Evolutionary conservation across 2,797 vertebrate genomes (phyloP), one percentile per base, ranked within the genome.

Genomic region (Crypturellus tataupa): DNA sequence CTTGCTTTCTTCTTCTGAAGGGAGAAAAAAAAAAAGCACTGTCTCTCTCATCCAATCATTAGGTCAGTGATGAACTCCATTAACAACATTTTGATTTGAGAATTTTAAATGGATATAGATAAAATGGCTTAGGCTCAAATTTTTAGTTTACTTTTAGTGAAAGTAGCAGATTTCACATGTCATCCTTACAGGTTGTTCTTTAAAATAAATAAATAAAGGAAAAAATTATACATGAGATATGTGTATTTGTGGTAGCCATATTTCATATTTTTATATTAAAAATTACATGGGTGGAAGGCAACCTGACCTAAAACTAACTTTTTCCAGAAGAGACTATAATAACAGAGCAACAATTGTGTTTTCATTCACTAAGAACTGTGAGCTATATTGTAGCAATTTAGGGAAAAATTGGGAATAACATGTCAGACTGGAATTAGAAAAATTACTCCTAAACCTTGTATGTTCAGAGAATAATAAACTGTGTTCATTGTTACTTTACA

Each of bases 221-320:
- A 49, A 49, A 29, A 4, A 2, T 0, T 37, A 20, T 1, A 0
- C 63, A 58, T 46, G 76, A n/a, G n/a, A n/a, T n/a, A n/a, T n/a
- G n/a, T n/a, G n/a, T n/a, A n/a, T 67, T 67, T 85, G n/a, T 80
- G 17, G 9, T 31, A 72, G 29, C 31, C 20, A 27, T 6, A 27
- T 85, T 85, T 46, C 84, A 37, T 80, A 78, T 93, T 46, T 82
- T 87, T 25, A 64, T 4, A 21, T 6, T 18, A 78, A 81, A 55
- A 85, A 71, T 78, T 78, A 47, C 44, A 49, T 42, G 62, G 4
- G 3, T 65, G 10, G 13, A 90, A 81, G 46, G 25, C 92, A 81
- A 35, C 8, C 31, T 79, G 85, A 55, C 14, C 5, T 31, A 51
- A 53, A 72, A 18, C 58, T 69, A 63, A 69, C 60, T 88, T 15